These are phyloP conservation scores for Acronicta psi DNA, from an alignment of 2,888 invertebrate species.

Conservation along the genomic window DNA sequence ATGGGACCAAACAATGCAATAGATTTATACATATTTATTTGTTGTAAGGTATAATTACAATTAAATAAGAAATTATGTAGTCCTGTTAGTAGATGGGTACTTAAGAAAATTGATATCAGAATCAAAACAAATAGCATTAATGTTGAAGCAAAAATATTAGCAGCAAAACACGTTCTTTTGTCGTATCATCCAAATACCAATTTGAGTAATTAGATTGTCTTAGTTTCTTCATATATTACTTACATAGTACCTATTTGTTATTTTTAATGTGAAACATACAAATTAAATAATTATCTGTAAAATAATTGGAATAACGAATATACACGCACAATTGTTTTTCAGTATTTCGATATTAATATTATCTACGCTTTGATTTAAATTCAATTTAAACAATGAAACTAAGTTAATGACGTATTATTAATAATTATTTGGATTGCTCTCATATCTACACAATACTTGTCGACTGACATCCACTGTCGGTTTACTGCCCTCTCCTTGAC, in stretches of 20 bases:
- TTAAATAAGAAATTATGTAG: too few relatives aligned
- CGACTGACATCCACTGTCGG: constrained; percentile 61
- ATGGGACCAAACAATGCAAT: constrained; percentile 37
- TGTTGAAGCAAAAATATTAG: not conserved
- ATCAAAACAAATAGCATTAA: constrained; percentile 34
- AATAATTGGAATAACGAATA: too few relatives aligned
- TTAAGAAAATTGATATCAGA: constrained; percentile 34
- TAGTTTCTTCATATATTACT: not conserved
- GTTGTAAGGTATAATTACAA: constrained; percentile 46
- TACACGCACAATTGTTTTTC: too few relatives aligned
- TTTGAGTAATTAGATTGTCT: not conserved
- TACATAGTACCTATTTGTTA: not conserved
- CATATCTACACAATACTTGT: constrained; percentile 54
- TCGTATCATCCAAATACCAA: not conserved
- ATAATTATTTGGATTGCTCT: constrained; percentile 48
- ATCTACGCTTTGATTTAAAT: not conserved
- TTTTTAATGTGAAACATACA: not conserved
- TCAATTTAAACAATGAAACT: not conserved
- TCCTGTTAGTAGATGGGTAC: constrained; percentile 30
- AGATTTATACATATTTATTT: constrained; percentile 24
- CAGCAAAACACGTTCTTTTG: constrained; percentile 1
- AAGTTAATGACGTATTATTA: constrained; percentile 26
- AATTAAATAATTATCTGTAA: too few relatives aligned
- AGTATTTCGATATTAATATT: too few relatives aligned
- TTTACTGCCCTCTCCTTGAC: constrained; percentile 70